phyloP scores from a whole-genome alignment of 23 tunicate species.

The Aplidium turbinatum region DNA sequence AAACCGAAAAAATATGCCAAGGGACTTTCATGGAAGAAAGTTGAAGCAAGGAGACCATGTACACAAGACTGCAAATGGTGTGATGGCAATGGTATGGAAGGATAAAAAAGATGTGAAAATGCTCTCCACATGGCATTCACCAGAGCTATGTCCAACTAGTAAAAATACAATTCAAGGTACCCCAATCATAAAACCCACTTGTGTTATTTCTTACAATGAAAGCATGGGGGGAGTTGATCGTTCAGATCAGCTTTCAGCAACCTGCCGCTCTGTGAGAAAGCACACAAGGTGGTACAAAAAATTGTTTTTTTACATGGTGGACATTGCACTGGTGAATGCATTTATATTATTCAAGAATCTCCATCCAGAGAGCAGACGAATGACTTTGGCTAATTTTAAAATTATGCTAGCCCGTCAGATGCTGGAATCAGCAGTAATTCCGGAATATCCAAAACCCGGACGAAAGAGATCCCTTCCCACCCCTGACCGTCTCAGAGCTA shows the following conservation, averaged over 20 bases:
- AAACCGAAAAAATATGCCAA: conserved; percentile 10
- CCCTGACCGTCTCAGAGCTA: conserved; percentile 1
- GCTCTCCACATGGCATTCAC: conserved; percentile 6
- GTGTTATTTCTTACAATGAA: conserved; percentile 20
- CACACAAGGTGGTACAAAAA: conserved; percentile 9
- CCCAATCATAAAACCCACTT: conserved; percentile 3
- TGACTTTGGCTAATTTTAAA: conserved; percentile 5
- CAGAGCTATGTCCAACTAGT: conserved; percentile 2
- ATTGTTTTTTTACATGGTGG: background rate
- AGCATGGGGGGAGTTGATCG: conserved; percentile 11
- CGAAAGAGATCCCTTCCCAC: conserved; percentile 4
- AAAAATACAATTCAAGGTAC: too few relatives aligned
- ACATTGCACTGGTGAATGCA: conserved; percentile 6
- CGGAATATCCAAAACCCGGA: background rate
- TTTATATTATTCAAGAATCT: conserved; percentile 6
- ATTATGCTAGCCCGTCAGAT: conserved; percentile 11
- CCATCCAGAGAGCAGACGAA: conserved; percentile 1
- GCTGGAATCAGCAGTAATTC: conserved; percentile 1
- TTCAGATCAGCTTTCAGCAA: conserved; percentile 12
- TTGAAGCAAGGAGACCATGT: conserved; percentile 7
- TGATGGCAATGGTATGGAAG: conserved; percentile 17
- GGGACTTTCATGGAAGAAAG: conserved; percentile 1
- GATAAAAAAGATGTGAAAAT: conserved; percentile 9
- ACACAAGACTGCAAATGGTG: conserved; percentile 6
- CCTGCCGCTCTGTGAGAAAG: conserved; percentile 1